Evolutionary conservation across 2,113 vertebrate genomes (phyloP).

Genomic region (Tragulus kanchil): DNA sequence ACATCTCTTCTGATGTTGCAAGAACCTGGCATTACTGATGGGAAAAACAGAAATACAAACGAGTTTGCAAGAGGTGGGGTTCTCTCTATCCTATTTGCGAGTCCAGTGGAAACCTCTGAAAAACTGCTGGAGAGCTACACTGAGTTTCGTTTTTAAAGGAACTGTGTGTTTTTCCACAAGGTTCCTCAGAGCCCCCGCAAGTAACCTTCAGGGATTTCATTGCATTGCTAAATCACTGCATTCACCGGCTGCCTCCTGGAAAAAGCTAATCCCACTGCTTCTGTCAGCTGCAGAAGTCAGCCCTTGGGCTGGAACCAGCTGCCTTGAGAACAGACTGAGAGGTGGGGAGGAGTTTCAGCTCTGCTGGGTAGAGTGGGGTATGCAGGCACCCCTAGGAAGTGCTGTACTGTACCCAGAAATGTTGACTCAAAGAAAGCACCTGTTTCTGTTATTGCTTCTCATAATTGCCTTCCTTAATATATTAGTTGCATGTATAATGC

Average conservation of each 20-base stretch:
- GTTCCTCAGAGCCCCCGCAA: background rate
- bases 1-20: background rate
- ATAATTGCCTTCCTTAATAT: background rate
- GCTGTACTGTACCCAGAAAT: background rate
- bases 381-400: background rate
- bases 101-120: background rate
- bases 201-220: background rate
- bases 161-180: slow-evolving; percentile 12
- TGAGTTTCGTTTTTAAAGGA: background rate
- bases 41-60: background rate
- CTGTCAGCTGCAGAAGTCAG: background rate
- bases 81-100: background rate
- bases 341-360: background rate
- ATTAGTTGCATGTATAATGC: background rate
- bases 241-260: background rate
- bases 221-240: slow-evolving; percentile 11
- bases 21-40: background rate
- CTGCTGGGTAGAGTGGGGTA: background rate
- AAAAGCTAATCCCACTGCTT: background rate
- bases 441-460: background rate
- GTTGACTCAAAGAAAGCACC: background rate
- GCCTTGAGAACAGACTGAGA: background rate
- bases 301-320: background rate
- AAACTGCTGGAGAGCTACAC: background rate
- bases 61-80: background rate